Evolutionary conservation across 2,888 invertebrate species (phyloP).

Genomic region (Oegoconia quadripuncta): DNA sequence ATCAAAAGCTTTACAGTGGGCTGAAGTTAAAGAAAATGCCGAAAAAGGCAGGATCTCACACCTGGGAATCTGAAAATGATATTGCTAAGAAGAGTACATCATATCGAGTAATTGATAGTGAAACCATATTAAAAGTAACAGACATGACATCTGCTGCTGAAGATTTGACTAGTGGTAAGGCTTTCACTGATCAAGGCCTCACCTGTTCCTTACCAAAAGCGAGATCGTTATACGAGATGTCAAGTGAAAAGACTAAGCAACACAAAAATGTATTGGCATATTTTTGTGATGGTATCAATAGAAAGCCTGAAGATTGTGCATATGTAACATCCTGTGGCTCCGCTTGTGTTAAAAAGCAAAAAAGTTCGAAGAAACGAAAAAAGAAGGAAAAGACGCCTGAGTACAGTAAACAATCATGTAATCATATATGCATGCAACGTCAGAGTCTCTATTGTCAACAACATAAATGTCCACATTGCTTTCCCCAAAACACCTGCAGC

Average conservation of each 20-base stretch:
- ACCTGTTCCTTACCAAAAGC: slow-evolving; percentile 36
- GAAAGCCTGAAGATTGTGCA: slow-evolving; percentile 10
- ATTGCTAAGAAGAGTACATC: slow-evolving; percentile 51
- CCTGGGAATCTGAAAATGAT: slow-evolving; percentile 7
- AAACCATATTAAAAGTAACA: slow-evolving; percentile 58
- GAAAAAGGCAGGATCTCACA: not conserved
- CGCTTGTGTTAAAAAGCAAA: not conserved
- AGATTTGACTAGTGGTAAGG: slow-evolving; percentile 11
- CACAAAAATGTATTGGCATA: slow-evolving; percentile 38
- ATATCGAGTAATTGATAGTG: slow-evolving; percentile 60
- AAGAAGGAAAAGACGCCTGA: not conserved
- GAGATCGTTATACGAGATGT: slow-evolving; percentile 39
- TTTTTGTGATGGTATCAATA: slow-evolving; percentile 32
- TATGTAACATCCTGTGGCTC: slow-evolving; percentile 3
- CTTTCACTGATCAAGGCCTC: slow-evolving; percentile 19
- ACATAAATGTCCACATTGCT: no score
- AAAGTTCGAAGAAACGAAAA: not conserved
- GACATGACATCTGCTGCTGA: slow-evolving; percentile 50
- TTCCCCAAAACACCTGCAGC: no score
- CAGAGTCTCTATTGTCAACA: not conserved
- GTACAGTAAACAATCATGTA: not conserved
- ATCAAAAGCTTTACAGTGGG: slow-evolving; percentile 28
- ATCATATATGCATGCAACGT: not conserved
- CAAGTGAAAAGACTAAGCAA: slow-evolving; percentile 23
- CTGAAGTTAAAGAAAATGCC: slow-evolving; percentile 38